These are phyloP conservation scores for Megaceryle alcyon DNA, from an alignment of 2,797 vertebrate species.

Conservation along the genomic window DNA sequence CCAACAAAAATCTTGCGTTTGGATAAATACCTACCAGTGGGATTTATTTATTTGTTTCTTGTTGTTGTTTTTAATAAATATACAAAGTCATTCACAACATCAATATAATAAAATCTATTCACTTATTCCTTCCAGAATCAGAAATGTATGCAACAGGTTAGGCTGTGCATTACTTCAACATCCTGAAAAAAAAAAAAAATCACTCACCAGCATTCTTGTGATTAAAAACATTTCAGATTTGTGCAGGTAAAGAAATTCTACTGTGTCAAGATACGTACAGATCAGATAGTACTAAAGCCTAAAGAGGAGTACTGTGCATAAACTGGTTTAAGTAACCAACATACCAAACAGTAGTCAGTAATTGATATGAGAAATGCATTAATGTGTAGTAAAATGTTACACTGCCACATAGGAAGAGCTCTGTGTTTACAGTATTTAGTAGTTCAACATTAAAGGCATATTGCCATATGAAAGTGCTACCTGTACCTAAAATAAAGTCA, in stretches of 20 bases:
- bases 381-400: neutral
- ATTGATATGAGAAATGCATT: neutral
- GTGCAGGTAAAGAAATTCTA: neutral
- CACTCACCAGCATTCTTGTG: neutral
- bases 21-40: neutral
- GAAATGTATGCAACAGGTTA: neutral
- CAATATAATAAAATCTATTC: neutral
- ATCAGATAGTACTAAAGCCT: neutral
- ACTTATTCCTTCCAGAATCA: neutral
- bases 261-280: neutral
- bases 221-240: neutral
- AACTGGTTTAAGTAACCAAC: neutral
- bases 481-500: neutral
- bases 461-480: neutral
- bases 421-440: neutral
- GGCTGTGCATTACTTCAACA: neutral
- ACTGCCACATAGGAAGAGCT: neutral
- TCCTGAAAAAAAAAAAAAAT: neutral
- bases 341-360: neutral
- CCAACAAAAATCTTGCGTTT: neutral
- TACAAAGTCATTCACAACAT: neutral
- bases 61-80: neutral
- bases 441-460: neutral
- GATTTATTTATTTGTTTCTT: fast-evolving
- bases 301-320: neutral